Evolutionary conservation across 2,113 vertebrate genomes (phyloP).

Genomic region (Spilogale gracilis): DNA sequence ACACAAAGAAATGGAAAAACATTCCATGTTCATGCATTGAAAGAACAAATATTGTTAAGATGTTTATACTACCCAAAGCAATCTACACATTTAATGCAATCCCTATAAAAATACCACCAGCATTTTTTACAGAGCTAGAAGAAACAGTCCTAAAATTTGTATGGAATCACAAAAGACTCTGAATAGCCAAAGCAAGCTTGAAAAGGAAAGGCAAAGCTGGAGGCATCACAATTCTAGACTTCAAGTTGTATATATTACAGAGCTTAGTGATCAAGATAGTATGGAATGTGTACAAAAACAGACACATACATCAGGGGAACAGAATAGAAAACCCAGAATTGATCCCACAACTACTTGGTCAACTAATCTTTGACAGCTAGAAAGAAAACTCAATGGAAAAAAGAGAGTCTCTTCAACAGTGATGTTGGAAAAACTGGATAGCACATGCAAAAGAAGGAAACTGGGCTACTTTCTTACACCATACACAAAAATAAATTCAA

Average conservation of each 20-base stretch:
- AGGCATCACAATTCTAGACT: not conserved
- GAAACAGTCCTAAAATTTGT: not conserved
- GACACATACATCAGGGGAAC: not conserved
- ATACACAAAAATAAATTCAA: not conserved
- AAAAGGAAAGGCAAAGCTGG: not conserved
- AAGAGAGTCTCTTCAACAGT: not conserved
- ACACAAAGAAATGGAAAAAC: not conserved
- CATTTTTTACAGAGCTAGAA: not conserved
- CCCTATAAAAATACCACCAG: not conserved
- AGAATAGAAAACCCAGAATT: not conserved
- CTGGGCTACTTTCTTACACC: not conserved
- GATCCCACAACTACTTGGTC: not conserved
- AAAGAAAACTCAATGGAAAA: not conserved
- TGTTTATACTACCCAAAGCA: not conserved
- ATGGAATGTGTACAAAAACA: not conserved
- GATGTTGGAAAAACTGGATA: not conserved
- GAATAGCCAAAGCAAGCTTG: not conserved
- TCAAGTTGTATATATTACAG: not conserved
- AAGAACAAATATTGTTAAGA: not conserved
- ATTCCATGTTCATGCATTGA: not conserved
- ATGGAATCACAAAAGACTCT: not conserved
- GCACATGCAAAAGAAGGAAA: not conserved
- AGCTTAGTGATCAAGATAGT: not conserved
- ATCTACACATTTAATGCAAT: not conserved
- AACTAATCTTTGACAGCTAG: not conserved